Percentiles rank a stretch among this genome's conserved stretches.
Evolutionary conservation across 1,140 invertebrate species (phyloP).

Genomic region (Prorops nasuta): DNA sequence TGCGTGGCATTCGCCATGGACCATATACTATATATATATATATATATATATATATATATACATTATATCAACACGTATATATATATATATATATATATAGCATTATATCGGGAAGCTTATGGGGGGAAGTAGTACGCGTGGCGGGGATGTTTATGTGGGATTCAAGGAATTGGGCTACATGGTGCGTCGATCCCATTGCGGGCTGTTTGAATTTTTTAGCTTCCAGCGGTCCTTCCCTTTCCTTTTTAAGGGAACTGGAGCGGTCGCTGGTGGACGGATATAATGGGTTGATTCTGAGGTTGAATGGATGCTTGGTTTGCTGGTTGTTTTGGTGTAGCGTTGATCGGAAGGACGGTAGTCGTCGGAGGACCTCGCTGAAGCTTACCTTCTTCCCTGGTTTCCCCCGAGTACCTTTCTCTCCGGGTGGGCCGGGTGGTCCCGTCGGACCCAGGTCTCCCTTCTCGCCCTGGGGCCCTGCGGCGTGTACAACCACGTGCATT

Average conservation of each 20-base stretch:
- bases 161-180: no score
- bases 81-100: no score
- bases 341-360: conserved; percentile 15
- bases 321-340: conserved; percentile 1
- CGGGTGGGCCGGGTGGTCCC: conserved; percentile 71
- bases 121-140: no score
- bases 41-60: neutral
- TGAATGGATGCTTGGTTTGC: neutral
- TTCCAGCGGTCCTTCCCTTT: no score
- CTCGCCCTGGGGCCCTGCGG: conserved; percentile 71
- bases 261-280: no score
- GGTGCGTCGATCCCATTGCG: no score
- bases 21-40: neutral
- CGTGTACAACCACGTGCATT: conserved; percentile 30
- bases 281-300: neutral
- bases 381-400: conserved; percentile 86
- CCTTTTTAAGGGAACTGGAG: no score
- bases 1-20: neutral
- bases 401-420: conserved; percentile 76
- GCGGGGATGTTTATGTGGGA: no score
- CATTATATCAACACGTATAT: no score
- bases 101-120: no score
- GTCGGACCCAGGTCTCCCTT: conserved; percentile 73
- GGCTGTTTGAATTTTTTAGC: no score
- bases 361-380: conserved; percentile 54